These are phyloP conservation scores for Hippoglossus stenolepis DNA, from an alignment of 2,113 vertebrate species.

Conservation along the genomic window DNA sequence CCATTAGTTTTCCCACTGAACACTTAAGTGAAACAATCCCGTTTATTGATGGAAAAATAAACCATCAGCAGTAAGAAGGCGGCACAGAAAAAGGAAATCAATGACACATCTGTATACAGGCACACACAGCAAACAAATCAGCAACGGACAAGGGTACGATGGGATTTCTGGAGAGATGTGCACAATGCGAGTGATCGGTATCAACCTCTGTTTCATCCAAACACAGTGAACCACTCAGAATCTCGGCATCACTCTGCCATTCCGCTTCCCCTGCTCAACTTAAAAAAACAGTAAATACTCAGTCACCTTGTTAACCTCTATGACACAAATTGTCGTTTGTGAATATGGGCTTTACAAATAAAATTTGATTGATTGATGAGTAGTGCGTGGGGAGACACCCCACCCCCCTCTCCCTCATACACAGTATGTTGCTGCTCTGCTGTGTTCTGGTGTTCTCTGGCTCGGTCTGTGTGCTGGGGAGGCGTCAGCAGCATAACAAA, in stretches of 20 bases:
- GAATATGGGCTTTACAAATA: too few relatives aligned
- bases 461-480: constrained; percentile 52
- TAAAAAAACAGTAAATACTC: constrained; percentile 49
- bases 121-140: constrained; percentile 30
- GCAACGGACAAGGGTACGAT: not conserved
- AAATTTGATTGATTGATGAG: not conserved
- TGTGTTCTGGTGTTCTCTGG: constrained; percentile 77
- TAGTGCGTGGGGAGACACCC: constrained; percentile 10
- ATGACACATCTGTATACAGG: constrained; percentile 27
- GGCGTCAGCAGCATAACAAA: constrained; percentile 64
- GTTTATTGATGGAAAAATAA: constrained; percentile 73
- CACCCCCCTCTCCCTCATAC: constrained; percentile 5
- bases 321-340: too few relatives aligned
- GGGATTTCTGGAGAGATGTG: constrained; percentile 1
- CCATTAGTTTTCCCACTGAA: constrained; percentile 69
- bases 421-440: constrained; percentile 57
- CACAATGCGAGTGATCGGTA: not conserved
- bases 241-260: constrained; percentile 22
- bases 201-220: not conserved
- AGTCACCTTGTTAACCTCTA: not conserved
- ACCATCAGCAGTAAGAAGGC: constrained; percentile 42
- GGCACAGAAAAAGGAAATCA: constrained; percentile 51
- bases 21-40: constrained; percentile 71
- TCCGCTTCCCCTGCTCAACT: constrained; percentile 35
- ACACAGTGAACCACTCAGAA: not conserved